Evolutionary conservation across 2,797 vertebrate genomes (phyloP), one percentile per base, ranked within the genome.

Genomic region (Thalassophryne amazonica): DNA sequence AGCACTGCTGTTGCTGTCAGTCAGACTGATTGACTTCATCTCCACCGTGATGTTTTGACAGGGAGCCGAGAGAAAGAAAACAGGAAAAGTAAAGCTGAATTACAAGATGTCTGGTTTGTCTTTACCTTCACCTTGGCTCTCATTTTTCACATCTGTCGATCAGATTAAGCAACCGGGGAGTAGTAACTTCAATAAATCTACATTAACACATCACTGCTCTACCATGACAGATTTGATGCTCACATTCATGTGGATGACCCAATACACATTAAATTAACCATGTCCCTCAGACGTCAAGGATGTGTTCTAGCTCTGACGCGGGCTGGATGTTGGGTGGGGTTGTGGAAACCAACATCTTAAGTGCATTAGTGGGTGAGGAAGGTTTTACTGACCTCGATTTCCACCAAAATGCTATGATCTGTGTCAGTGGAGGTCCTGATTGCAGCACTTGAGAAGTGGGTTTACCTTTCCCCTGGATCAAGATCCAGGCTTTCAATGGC

Each of bases 111-210:
- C 18, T 38, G 41, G n/a, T 55, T 18, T 27, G 31, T 73, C 28
- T 24, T 35, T 27, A 31, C 60, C 48, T 45, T 38, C 23, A n/a
- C 11, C 16, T 28, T 27, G 49, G 32, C 33, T 29, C 15, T 23
- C 13, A 20, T 45, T 69, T 41, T 55, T 23, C 57, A 78, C 80
- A 80, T 84, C 78, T 83, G 78, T 47, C 46, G 7, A 71, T 60
- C 60, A 64, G 32, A 75, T 85, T 43, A 68, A 39, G 53, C 5
- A 17, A 7, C 46, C 1, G 17, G 65, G 7, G 12, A 60, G 72
- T 35, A 62, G 39, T 48, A 78, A 74, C 51, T 58, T 47, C 38
- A 62, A 73, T 51, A 63, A 73, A 41, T 73, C 36, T 48, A 31
- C 70, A 57, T 77, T 69, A 73, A 73, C 76, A 73, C 80, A 73